A percentile compares a stretch with the other conserved stretches of the same genome.
Evolutionary conservation across 2,797 vertebrate species (phyloP).

Genomic region (Syncerus caffer): DNA sequence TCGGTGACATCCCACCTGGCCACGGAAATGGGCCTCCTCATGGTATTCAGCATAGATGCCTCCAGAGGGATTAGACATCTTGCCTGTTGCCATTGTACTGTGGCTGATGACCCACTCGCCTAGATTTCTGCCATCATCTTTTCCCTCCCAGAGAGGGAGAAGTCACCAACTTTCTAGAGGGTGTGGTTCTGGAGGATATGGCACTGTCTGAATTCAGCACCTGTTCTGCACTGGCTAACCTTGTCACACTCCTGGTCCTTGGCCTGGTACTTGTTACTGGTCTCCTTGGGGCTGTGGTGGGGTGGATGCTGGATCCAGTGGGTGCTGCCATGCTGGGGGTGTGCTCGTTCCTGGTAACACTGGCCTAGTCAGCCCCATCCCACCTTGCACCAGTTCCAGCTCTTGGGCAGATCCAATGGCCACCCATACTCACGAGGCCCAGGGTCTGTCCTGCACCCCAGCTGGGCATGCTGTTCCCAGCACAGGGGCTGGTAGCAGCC

Average conservation of each 20-base stretch:
- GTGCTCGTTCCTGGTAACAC: conserved; percentile 95
- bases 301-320: conserved; percentile 88
- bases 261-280: not conserved
- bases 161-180: conserved; percentile 93
- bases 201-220: conserved; percentile 91
- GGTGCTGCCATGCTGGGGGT: conserved; percentile 96
- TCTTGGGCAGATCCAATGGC: conserved; percentile 82
- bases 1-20: conserved; percentile 91
- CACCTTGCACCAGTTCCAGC: conserved; percentile 94
- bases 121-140: conserved; percentile 98
- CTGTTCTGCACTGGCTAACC: conserved; percentile 96
- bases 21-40: conserved; percentile 85
- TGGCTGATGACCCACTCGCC: conserved; percentile 90
- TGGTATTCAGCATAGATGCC: conserved; percentile 91
- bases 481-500: not conserved
- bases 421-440: conserved; percentile 90
- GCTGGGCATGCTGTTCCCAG: not conserved
- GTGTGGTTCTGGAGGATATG: conserved; percentile 92
- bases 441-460: conserved; percentile 82
- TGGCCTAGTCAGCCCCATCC: conserved; percentile 89
- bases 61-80: conserved; percentile 90
- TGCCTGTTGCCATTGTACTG: conserved; percentile 93
- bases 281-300: not conserved
- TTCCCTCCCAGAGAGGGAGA: conserved; percentile 86
- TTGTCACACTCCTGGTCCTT: conserved; percentile 86